Base-by-base conservation (phyloP, 2,797 vertebrate genomes). In the Ctenopoma kingsleyae region DNA sequence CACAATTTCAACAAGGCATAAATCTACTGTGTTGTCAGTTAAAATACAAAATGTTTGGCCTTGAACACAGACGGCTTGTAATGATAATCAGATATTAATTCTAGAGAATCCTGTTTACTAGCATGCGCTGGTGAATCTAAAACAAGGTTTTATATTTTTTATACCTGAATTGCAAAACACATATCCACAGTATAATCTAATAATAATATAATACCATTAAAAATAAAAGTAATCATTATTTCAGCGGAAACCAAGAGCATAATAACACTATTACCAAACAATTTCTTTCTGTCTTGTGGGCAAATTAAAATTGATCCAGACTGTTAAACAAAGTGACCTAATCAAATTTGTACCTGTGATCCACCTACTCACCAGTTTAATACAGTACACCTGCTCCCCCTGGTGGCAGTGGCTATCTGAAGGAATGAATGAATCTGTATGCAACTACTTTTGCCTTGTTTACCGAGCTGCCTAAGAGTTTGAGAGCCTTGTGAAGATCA, bases 321-420 rank as follows among this genome's bases (percentile, higher is more conserved):
- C 20, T 36, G 30, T 13, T 71, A 12, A 54, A 47, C 27, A 48
- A 47, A 57, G 12, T 53, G 10, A 48, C 9, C 15, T 67, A 47
- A 9, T 44, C 22, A 25, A 6, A 30, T 30, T 30, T 32, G 30
- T 38, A 15, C 46, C 19, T 46, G 17, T 48, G 23, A 35, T 41
- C 11, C 10, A 36, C 9, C 10, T 11, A 11, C 16, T 52, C 57
- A 56, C 13, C 20, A 55, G 17, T 62, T 25, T 32, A 72, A 46
- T 55, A 65, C 67, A 76, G 82, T 85, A 55, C 81, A 78, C 61
- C 76, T 85, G 78, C 91, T 80, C 91, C 93, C 90, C 90, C 91
- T 93, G 78, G 80, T 94, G 92, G 82, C 25, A 43, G 22, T 66
- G 49, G 38, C 48, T 22, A 56, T 57, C 49, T 68, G 30, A n/a